Base-by-base conservation (phyloP, 2,113 vertebrate species). In the Protobothrops flavoviridis region DNA sequence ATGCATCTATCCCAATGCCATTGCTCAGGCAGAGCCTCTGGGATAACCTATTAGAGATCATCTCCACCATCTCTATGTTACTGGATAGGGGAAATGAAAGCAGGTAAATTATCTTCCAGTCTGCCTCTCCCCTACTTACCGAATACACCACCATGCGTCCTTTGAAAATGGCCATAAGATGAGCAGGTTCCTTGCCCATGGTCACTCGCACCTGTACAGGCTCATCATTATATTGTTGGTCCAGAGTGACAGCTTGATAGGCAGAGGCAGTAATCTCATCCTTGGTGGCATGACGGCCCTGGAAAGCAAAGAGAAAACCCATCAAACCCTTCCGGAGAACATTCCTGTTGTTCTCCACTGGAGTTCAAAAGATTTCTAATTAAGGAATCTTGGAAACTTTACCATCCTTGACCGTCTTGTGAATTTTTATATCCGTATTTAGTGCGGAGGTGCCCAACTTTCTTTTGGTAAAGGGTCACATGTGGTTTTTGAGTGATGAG, bases 81-180 rank as follows among this genome's bases (percentile, higher is more conserved):
- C 23, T 39, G 24, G 85, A 50, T 48, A 10, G 20, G 15, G 20
- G n/a, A n/a, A 33, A 21, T 20, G n/a, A 39, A 33, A 20, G 4
- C 29, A 33, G 29, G 50, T 9, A 53, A 39, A 9, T 17, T 88
- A 88, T 53, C 48, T 29, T 29, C 13, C 0, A 57, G 24, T 56
- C 43, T n/a, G 2, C 26, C 74, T 23, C 26, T 92, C 45, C 57
- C 53, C 11, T 26, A 17, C 96, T 91, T 64, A 99, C 98, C 97
- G 97, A 94, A 0, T 99, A 99, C 87, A 99, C 97, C 88, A 99
- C 97, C 98, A 99, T 98, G 94, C 93, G 98, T 64, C 98, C 98
- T 95, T 98, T 98, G 96, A 99, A 99, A 95, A 99, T 98, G 91
- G 98, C 98, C 98, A 99, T 98, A 81, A 99, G 96, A 64, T 99